These are phyloP conservation scores for Sturnira hondurensis DNA, from an alignment of 2,113 vertebrate genomes.

Conservation along the genomic window DNA sequence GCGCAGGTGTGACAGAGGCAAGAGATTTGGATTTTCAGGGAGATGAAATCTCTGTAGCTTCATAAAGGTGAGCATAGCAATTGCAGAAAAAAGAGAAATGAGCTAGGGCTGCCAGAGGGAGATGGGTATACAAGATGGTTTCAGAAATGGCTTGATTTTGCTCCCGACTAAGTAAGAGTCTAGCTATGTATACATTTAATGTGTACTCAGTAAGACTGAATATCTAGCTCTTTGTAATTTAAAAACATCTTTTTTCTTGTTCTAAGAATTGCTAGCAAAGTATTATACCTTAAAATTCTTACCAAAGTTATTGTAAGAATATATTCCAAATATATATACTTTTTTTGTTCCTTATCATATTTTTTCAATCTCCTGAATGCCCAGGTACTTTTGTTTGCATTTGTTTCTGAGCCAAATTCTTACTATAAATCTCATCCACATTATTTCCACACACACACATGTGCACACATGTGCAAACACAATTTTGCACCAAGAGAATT, in stretches of 20 bases:
- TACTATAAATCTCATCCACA: neutral
- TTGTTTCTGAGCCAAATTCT: neutral
- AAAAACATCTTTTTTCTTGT: neutral
- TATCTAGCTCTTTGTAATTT: neutral
- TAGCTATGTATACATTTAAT: neutral
- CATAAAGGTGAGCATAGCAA: conserved; percentile 39
- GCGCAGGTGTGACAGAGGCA: conserved; percentile 3
- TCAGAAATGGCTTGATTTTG: neutral
- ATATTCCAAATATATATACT: neutral
- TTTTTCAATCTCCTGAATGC: neutral
- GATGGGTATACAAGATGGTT: neutral
- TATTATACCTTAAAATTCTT: neutral
- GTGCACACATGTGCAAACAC: neutral
- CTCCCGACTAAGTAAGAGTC: neutral
- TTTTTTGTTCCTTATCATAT: neutral
- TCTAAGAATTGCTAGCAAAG: neutral
- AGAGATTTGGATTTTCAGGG: neutral
- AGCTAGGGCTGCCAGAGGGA: neutral
- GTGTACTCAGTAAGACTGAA: neutral
- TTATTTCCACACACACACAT: neutral
- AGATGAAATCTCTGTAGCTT: neutral
- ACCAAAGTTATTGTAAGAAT: neutral
- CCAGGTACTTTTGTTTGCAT: conserved; percentile 3
- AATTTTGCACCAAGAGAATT: neutral
- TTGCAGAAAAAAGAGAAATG: conserved; percentile 27